Base-by-base conservation (phyloP, 2,888 invertebrate species). In the Phymatocera aterrima region DNA sequence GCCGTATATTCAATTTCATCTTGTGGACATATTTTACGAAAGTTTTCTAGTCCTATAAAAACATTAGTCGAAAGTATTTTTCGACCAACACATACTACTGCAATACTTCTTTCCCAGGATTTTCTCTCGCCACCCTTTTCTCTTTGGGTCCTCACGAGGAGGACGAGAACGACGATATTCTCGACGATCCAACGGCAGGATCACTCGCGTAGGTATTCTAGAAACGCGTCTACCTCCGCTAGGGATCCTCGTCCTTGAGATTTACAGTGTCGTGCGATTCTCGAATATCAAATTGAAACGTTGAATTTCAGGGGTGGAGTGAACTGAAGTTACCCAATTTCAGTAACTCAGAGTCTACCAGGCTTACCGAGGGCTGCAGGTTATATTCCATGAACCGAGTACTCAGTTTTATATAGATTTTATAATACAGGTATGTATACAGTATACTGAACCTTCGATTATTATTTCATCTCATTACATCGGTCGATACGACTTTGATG, bases 231-330 rank as follows among this genome's bases (percentile, higher is more conserved):
- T 34, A 51, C 48, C 72, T 48, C 15, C n/a, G n/a, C 68, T 48
- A 65, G 68, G 70, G 78, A 78, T 78, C 40, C n/a, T 40, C 68
- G 65, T 54, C 68, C 70, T 65, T 54, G 40, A 60, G 81, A 77
- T 77, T 65, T 70, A 77, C 75, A 74, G n/a, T 61, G 60, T 75
- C 77, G 46, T 51, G 77, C 78, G 78, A 82, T 78, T 77, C 81
- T 78, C 82, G 70, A 78, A 80, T 87, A 87, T 86, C 83, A 85
- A 85, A 84, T 84, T 85, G 86, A 84, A 86, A 84, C 82, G 82
- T 80, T 77, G 79, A 81, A 79, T 79, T 79, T 79, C 72, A 77
- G 61, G 77, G 61, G 60, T n/a, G 31, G 68, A 31, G 37, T 10
- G 65, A 68, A 72, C 74, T 61, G 60, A 78, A 78, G 74, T 78